Conservation (phyloP, 2,113 vertebrate species). For the Psammodynastes pulverulentus region DNA sequence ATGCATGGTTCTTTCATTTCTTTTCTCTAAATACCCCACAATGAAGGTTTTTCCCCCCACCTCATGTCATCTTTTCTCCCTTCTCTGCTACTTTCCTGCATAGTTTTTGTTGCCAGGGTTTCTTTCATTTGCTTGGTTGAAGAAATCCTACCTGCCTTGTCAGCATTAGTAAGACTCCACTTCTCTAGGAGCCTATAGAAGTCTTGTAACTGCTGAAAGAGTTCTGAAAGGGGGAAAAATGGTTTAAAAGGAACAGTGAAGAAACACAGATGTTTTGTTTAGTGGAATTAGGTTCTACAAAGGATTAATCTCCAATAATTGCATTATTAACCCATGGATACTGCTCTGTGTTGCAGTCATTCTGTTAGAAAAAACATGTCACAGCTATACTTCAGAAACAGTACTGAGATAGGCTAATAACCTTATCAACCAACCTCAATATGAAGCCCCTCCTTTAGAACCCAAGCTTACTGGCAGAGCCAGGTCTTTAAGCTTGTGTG, state of each 20-base stretch:
- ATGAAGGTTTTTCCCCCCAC: neutral
- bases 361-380: neutral
- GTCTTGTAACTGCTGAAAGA: neutral
- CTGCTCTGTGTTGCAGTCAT: neutral
- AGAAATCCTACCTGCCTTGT: neutral
- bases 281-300: neutral
- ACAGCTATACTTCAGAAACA: neutral
- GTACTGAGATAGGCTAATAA: neutral
- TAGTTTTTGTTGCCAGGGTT: neutral
- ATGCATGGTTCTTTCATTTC: neutral
- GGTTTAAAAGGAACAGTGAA: neutral
- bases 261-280: neutral
- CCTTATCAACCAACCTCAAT: too few relatives aligned
- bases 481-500: too few relatives aligned
- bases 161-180: neutral
- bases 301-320: neutral
- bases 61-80: neutral
- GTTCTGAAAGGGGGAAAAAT: neutral
- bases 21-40: neutral
- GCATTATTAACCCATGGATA: neutral
- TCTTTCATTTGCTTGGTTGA: neutral
- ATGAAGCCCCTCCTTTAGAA: too few relatives aligned
- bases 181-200: neutral
- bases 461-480: too few relatives aligned
- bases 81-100: neutral